A percentile compares a stretch with the other conserved stretches of the same genome.
phyloP scores from a whole-genome alignment of 2,113 vertebrate genomes.

The Amazona vittata region DNA sequence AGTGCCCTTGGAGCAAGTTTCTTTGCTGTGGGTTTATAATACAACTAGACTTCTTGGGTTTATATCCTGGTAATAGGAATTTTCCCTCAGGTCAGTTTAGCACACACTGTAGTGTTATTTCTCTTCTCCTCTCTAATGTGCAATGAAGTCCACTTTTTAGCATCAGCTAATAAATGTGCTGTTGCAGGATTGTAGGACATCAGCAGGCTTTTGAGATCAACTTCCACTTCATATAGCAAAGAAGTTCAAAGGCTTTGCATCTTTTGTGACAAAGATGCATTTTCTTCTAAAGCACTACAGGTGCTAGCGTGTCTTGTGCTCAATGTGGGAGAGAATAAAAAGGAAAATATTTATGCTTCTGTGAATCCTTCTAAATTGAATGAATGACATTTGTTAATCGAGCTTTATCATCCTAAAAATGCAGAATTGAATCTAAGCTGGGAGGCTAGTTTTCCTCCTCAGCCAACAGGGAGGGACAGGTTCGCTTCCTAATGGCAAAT shows the following conservation, averaged over 20 bases:
- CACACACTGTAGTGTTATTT: neutral
- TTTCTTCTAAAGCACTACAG: neutral
- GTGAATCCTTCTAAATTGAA: neutral
- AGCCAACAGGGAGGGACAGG: accelerated
- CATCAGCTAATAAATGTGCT: neutral
- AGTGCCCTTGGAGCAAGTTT: neutral
- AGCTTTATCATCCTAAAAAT: neutral
- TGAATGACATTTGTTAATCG: neutral
- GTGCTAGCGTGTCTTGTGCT: neutral
- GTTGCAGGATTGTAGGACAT: neutral
- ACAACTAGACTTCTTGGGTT: conserved; percentile 9
- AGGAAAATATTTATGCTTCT: neutral
- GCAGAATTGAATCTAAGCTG: neutral
- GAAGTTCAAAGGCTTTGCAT: neutral
- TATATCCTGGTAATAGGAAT: conserved; percentile 37
- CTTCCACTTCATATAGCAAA: neutral
- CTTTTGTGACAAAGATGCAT: neutral
- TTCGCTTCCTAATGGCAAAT: neutral
- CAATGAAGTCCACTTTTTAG: conserved; percentile 24
- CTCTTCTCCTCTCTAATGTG: neutral
- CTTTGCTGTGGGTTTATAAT: conserved; percentile 1
- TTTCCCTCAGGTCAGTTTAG: conserved; percentile 42
- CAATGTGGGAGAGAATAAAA: neutral
- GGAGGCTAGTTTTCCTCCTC: neutral
- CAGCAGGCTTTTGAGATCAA: neutral